Conservation (phyloP, 2,113 vertebrate genomes). For the Dolichallabes microphthalmus region DNA sequence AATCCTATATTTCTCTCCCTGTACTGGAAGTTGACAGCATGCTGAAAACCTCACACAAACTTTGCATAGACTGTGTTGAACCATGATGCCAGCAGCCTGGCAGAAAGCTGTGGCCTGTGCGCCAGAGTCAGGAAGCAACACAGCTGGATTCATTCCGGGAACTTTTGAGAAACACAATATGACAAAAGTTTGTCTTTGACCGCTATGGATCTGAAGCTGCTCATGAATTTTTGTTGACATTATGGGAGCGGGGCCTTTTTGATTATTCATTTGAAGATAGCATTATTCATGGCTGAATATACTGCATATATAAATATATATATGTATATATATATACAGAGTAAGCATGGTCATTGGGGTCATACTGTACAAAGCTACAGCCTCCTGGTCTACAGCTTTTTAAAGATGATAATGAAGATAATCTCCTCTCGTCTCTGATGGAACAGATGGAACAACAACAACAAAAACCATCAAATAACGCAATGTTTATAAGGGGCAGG, state of each 20-base stretch:
- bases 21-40: slow-evolving; percentile 58
- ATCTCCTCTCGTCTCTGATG: neutral
- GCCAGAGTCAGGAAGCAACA: slow-evolving; percentile 32
- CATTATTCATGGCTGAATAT: neutral
- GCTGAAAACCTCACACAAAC: slow-evolving; percentile 52
- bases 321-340: too few relatives aligned
- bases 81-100: slow-evolving; percentile 28
- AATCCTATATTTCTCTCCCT: slow-evolving; percentile 43
- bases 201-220: neutral
- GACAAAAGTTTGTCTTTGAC: slow-evolving; percentile 27
- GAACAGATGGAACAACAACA: neutral
- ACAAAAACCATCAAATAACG: neutral
- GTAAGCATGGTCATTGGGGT: neutral
- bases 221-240: slow-evolving; percentile 26
- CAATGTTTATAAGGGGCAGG: neutral
- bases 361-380: neutral
- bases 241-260: slow-evolving; percentile 1
- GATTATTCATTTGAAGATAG: slow-evolving; percentile 13
- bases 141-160: slow-evolving; percentile 7
- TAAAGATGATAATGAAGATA: neutral
- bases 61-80: slow-evolving; percentile 35
- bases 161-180: slow-evolving; percentile 28
- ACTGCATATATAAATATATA: too few relatives aligned
- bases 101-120: neutral
- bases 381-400: neutral